phyloP scores from a whole-genome alignment of 2,113 vertebrate genomes.

The Semnornis frantzii region DNA sequence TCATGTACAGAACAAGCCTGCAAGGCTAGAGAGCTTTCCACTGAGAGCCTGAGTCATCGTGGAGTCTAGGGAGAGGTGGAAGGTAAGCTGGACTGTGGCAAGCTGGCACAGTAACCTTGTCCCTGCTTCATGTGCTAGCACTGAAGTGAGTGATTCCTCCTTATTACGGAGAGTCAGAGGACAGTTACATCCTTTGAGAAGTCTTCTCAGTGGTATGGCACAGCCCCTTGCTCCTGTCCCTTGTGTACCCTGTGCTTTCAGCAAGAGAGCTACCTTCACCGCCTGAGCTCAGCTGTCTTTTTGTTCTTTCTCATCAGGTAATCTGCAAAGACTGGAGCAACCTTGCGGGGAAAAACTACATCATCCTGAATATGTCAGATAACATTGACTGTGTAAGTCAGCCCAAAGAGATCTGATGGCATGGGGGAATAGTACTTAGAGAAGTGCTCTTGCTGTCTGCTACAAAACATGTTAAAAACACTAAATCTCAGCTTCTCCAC shows the following conservation, averaged over 20 bases:
- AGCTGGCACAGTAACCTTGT: neutral
- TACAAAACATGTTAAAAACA: neutral
- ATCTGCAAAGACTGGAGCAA: conserved; percentile 94
- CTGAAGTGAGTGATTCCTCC: neutral
- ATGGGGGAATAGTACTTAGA: neutral
- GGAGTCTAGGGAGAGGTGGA: neutral
- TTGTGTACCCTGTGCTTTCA: neutral
- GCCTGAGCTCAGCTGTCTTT: neutral
- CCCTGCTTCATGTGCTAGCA: neutral
- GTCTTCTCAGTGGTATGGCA: neutral
- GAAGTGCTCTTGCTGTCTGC: neutral
- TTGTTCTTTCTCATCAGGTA: conserved; percentile 78
- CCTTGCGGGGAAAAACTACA: conserved; percentile 86
- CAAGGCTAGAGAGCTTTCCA: neutral
- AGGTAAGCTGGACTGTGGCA: neutral
- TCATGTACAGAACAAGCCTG: neutral
- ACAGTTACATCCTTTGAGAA: neutral
- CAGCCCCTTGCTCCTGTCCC: neutral
- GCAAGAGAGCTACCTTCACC: neutral
- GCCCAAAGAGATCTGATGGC: neutral
- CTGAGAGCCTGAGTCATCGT: neutral
- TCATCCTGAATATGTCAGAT: conserved; percentile 92
- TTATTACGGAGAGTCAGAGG: neutral
- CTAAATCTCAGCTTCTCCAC: neutral
- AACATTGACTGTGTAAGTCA: conserved; percentile 94